These are phyloP conservation scores for Melanostoma mellinum DNA, from an alignment of 2,888 invertebrate species.

Conservation along the genomic window DNA sequence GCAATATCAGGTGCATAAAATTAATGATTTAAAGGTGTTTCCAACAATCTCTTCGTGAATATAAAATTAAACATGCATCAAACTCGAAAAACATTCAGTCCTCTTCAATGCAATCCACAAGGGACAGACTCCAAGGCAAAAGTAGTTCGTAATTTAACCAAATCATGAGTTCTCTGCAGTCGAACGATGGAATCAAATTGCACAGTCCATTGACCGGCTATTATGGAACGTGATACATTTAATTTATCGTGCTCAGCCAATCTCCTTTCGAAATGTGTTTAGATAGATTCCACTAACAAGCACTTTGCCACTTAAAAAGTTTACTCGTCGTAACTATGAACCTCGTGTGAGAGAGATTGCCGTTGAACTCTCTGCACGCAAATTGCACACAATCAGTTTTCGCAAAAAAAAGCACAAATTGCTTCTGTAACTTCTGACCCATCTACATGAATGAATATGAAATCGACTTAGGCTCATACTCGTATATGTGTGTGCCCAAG, in stretches of 20 bases:
- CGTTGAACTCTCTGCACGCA: constrained; percentile 40
- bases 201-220: constrained; percentile 61
- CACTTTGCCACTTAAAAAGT: constrained; percentile 51
- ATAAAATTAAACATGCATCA: too few species aligned
- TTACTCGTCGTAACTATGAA: constrained; percentile 7
- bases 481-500: constrained; percentile 26
- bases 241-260: constrained; percentile 47
- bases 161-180: constrained; percentile 2
- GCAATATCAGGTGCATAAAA: too few species aligned
- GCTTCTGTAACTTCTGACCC: constrained; percentile 56
- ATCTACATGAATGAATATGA: constrained; percentile 50
- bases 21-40: too few species aligned
- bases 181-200: constrained; percentile 41
- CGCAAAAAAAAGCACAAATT: neutral
- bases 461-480: constrained; percentile 11
- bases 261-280: constrained; percentile 12
- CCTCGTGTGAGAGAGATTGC: constrained; percentile 27
- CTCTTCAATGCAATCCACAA: too few species aligned
- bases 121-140: too few species aligned
- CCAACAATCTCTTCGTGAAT: too few species aligned
- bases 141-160: too few species aligned
- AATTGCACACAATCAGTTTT: constrained; percentile 30
- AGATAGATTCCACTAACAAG: constrained; percentile 35
- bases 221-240: constrained; percentile 43
- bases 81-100: too few species aligned